Base-by-base conservation (phyloP, 2,888 invertebrate genomes). In the Fragum whitleyi region DNA sequence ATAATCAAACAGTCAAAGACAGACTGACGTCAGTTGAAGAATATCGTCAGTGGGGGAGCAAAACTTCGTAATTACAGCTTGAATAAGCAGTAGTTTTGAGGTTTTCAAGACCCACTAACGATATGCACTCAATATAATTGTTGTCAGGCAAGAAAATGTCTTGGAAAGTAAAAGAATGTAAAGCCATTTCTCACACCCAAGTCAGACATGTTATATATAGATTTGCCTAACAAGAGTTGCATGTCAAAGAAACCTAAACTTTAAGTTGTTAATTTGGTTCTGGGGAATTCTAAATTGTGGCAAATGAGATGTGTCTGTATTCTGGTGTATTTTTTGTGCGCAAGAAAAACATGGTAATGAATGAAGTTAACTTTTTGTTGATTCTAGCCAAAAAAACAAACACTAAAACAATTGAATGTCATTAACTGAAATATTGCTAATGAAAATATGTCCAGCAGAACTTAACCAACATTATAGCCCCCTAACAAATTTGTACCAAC, bases 261-360 rank as follows among this genome's bases (percentile, higher is more conserved):
- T 61, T 32, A 61, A 61, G 32, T 61, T 61, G 61, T 61, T 61
- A 61, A 61, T 61, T 29, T 32, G 61, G 61, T 61, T 61, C 61
- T n/a, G 19, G 61, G 61, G 61, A 61, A 61, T 61, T 32, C 11
- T n/a, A 61, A 61, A 61, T 32, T 61, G 61, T 61, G 61, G 29
- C 29, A 61, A 61, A 61, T 61, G 47, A 61, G 61, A 16, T n/a
- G 61, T 61, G 61, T 61, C 61, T 61, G 61, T n/a, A 29, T 32
- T 61, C 61, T 61, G n/a, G n/a, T 47, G 47, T 47, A 19, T 47
- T 47, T 47, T 47, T 47, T 47, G 47, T 47, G 47, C 14, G n/a
- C 47, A 14, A 47, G 47, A 47, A 47, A 47, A 47, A 47, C 47
- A 3, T 47, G 9, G 32, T 36, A 47, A 47, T 47, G 47, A 47